Conservation (phyloP, 2,113 vertebrate species). For the Lepidothrix coronata region DNA sequence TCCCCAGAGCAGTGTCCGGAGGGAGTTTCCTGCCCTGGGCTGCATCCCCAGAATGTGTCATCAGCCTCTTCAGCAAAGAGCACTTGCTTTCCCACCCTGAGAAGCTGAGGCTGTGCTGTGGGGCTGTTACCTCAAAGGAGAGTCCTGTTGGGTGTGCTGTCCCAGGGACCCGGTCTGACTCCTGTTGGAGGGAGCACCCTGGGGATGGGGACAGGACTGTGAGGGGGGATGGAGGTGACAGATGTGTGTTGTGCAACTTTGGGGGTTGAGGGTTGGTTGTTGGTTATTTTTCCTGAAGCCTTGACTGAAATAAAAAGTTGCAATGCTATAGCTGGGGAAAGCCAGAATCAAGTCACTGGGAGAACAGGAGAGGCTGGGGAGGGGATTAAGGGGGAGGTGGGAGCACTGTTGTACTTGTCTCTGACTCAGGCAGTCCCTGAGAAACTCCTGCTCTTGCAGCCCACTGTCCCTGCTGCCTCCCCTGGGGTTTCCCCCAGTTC, state of each 20-base stretch:
- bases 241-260: background rate
- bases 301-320: conserved; percentile 46
- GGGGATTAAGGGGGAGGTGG: fast-evolving
- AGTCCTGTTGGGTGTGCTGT: background rate
- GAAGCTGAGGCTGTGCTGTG: background rate
- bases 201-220: background rate
- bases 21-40: background rate
- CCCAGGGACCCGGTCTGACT: background rate
- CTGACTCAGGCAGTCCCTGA: background rate
- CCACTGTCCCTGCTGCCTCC: background rate
- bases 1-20: background rate
- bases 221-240: background rate
- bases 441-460: background rate
- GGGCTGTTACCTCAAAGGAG: fast-evolving
- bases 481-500: background rate
- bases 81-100: background rate
- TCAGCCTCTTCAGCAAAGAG: background rate
- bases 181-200: background rate
- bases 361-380: background rate
- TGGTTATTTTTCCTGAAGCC: background rate
- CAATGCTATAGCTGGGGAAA: background rate
- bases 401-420: background rate
- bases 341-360: background rate
- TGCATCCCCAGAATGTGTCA: background rate
- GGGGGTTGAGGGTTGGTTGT: background rate